Base-by-base conservation (phyloP, 2,888 invertebrate species). In the Pristionchus maxplancki region DNA sequence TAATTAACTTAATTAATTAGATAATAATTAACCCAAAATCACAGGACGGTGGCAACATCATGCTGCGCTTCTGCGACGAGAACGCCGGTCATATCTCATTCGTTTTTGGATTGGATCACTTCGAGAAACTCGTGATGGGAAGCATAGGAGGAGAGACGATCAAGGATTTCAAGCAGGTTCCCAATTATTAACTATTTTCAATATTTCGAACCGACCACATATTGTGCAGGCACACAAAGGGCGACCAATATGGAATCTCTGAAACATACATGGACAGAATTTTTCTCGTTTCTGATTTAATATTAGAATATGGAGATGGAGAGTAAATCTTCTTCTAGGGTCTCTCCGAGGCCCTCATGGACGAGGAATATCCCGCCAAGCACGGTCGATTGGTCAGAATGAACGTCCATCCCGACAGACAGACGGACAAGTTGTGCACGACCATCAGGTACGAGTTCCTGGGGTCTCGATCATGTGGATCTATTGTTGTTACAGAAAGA, bases 151-250 rank as follows among this genome's bases (percentile, higher is more conserved):
- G 90, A 1, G 93, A 93, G 17, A 92, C 91, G 71, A 86, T 93
- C 28, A 92, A 92, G 81, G 93, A 93, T 83, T 93, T 93, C 87
- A 93, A 93, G 74, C 92, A 92, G 64, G 92, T 92, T n/a, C n/a
- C n/a, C n/a, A n/a, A n/a, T n/a, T n/a, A n/a, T n/a, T n/a, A n/a
- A n/a, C n/a, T n/a, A n/a, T n/a, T n/a, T n/a, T n/a, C n/a, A n/a
- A n/a, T n/a, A n/a, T n/a, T n/a, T n/a, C n/a, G n/a, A n/a, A n/a
- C n/a, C n/a, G n/a, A n/a, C n/a, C n/a, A n/a, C n/a, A n/a, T n/a
- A n/a, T n/a, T n/a, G n/a, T n/a, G n/a, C n/a, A n/a, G n/a, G n/a
- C n/a, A n/a, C n/a, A n/a, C n/a, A n/a, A n/a, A n/a, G n/a, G n/a
- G n/a, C n/a, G n/a, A n/a, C n/a, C n/a, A n/a, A n/a, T n/a, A n/a